Percentiles rank a stretch among this genome's conserved stretches.
Conservation (phyloP, 2,888 invertebrate genomes). For the Phyllotreta striolata region DNA sequence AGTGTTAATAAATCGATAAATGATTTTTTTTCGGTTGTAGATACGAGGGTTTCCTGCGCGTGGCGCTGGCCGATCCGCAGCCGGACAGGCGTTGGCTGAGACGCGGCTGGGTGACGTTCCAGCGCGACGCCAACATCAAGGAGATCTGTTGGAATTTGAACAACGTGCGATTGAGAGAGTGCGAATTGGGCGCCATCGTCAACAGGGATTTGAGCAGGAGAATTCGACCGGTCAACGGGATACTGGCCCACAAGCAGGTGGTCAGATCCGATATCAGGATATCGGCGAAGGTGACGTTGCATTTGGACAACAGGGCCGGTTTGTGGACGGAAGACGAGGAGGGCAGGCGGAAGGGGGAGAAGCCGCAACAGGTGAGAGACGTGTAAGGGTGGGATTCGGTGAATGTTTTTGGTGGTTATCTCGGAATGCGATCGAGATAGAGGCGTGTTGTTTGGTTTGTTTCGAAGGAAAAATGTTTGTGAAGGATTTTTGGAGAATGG, state of each 20-base stretch:
- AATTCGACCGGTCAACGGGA: slow-evolving; percentile 89
- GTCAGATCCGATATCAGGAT: slow-evolving; percentile 91
- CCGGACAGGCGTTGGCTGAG: slow-evolving; percentile 96
- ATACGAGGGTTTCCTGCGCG: slow-evolving; percentile 92
- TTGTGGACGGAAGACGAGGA: slow-evolving; percentile 74
- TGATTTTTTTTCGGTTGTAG: too few relatives aligned
- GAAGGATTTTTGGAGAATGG: too few relatives aligned
- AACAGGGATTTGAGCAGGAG: slow-evolving; percentile 95
- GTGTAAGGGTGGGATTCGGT: too few relatives aligned
- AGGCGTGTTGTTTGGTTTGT: slow-evolving; percentile 2
- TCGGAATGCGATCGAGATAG: too few relatives aligned
- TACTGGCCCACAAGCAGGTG: slow-evolving; percentile 87
- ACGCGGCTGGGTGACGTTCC: slow-evolving; percentile 98
- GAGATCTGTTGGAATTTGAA: slow-evolving; percentile 99
- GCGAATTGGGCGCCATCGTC: slow-evolving; percentile 93
- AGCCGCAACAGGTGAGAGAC: slow-evolving; percentile 55
- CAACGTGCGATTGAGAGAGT: slow-evolving; percentile 89
- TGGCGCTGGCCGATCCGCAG: slow-evolving; percentile 96
- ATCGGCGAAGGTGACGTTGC: slow-evolving; percentile 89
- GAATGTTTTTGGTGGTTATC: too few relatives aligned
- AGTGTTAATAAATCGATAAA: too few relatives aligned
- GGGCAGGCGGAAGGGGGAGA: slow-evolving; percentile 61
- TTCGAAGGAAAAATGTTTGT: not conserved
- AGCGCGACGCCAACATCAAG: slow-evolving; percentile 96
- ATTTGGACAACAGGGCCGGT: slow-evolving; percentile 84